phyloP scores from a whole-genome alignment of 2,113 vertebrate species.

The Cichladusa arquata region DNA sequence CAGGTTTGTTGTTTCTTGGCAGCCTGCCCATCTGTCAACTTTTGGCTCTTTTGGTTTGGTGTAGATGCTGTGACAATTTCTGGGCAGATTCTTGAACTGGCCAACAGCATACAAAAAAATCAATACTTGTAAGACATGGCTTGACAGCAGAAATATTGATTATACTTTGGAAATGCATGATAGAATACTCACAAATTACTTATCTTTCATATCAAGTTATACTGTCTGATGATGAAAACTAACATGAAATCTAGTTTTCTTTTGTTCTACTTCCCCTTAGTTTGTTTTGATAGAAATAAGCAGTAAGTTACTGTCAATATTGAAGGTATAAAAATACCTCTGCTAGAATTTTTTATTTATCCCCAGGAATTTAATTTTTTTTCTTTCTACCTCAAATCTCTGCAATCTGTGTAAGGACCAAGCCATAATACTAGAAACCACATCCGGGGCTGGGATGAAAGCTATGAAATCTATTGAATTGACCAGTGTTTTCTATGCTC shows the following conservation, averaged over 20 bases:
- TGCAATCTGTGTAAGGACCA: neutral
- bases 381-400: neutral
- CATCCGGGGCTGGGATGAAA: neutral
- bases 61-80: neutral
- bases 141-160: neutral
- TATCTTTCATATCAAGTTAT: neutral
- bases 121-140: neutral
- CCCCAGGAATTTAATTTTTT: neutral
- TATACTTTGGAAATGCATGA: neutral
- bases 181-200: neutral
- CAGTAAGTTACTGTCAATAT: neutral
- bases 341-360: neutral
- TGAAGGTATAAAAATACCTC: neutral
- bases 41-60: neutral
- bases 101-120: neutral
- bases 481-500: neutral
- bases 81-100: neutral
- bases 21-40: constrained; percentile 33
- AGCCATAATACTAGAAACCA: neutral
- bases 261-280: neutral
- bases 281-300: neutral
- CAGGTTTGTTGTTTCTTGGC: constrained; percentile 48
- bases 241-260: neutral
- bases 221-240: neutral
- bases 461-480: neutral